Conservation (phyloP, 2,797 vertebrate genomes). For the Delichon dasypus region DNA sequence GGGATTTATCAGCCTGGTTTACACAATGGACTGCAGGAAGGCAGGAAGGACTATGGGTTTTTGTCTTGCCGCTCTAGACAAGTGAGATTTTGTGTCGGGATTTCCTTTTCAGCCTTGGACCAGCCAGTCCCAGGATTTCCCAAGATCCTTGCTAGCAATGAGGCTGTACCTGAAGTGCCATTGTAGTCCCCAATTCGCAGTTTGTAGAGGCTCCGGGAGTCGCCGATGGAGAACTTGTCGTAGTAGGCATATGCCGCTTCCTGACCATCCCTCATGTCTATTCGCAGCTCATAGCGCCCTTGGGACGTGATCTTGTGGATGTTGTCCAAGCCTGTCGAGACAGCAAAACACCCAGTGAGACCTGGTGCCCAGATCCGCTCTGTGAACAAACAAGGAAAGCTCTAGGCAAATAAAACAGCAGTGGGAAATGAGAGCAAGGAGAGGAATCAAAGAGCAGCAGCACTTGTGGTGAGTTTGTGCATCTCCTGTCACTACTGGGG, state of each 20-base stretch:
- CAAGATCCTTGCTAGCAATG: background rate
- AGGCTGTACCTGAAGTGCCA: constrained; percentile 88
- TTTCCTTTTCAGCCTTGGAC: background rate
- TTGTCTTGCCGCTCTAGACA: background rate
- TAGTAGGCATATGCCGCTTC: constrained; percentile 90
- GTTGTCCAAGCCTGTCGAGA: constrained; percentile 88
- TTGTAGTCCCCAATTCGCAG: constrained; percentile 93
- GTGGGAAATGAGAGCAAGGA: background rate
- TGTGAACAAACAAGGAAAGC: background rate
- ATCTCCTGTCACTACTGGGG: background rate
- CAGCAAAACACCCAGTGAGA: background rate
- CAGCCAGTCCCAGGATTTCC: background rate
- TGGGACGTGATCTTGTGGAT: constrained; percentile 92
- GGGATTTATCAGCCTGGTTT: background rate
- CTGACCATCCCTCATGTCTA: constrained; percentile 94
- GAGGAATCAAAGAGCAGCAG: background rate
- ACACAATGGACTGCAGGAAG: background rate
- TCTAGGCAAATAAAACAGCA: background rate
- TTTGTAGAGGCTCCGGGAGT: constrained; percentile 90
- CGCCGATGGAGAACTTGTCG: constrained; percentile 90
- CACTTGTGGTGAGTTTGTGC: background rate
- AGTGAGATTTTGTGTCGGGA: background rate
- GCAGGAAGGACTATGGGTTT: background rate
- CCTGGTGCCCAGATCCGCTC: background rate
- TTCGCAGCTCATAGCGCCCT: constrained; percentile 91